Conservation (phyloP, 1,140 invertebrate genomes). For the Rhagoletis zephyria region DNA sequence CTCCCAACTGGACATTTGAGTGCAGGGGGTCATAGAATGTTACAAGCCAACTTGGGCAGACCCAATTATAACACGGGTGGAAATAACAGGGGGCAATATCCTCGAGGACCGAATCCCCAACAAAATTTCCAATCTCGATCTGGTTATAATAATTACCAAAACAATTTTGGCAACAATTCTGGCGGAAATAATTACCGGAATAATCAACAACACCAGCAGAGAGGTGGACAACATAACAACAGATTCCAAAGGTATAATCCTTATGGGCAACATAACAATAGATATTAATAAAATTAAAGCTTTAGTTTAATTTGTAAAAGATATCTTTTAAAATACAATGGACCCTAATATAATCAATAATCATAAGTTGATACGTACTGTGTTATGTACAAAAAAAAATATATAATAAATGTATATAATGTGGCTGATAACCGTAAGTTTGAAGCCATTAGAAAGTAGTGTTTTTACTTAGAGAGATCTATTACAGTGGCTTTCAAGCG, state of each 20-base stretch:
- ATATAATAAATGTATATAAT: neutral
- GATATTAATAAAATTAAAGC: neutral
- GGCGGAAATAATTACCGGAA: conserved; percentile 20
- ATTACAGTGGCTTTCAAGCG: neutral
- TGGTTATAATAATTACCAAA: conserved; percentile 29
- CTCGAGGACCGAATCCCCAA: neutral
- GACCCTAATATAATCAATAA: neutral
- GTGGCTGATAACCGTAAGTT: neutral
- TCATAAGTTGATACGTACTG: neutral
- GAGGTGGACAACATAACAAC: neutral
- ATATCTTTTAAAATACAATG: neutral
- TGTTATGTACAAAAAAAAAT: conserved; percentile 10
- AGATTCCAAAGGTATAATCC: conserved; percentile 32
- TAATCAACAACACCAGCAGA: conserved; percentile 24
- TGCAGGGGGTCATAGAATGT: conserved; percentile 50
- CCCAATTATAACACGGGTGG: conserved; percentile 33
- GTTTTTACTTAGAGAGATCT: neutral
- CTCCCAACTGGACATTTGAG: conserved; percentile 53
- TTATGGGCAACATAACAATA: conserved; percentile 20
- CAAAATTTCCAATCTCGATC: conserved; percentile 27
- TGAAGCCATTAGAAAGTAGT: neutral
- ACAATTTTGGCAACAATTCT: conserved; percentile 41
- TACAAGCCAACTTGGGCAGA: conserved; percentile 11
- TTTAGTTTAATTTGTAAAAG: neutral
- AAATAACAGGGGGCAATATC: neutral